A percentile compares a stretch with the other conserved stretches of the same genome.
Evolutionary conservation across 2,888 invertebrate genomes (phyloP).

Genomic region (Ennomos quercinarius): DNA sequence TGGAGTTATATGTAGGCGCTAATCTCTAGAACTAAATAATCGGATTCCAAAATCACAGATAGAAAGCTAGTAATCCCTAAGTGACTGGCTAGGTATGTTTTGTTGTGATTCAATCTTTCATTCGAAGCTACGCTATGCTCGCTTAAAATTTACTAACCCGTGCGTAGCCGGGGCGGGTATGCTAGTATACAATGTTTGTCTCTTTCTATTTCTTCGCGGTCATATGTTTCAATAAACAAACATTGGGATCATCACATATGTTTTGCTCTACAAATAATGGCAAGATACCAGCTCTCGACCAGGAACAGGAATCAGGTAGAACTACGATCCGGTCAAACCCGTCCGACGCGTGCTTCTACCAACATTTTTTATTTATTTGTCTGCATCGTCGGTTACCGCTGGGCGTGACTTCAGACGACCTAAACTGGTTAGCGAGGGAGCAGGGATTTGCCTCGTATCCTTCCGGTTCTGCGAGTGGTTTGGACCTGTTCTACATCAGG

Average conservation of each 20-base stretch:
- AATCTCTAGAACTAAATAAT: too few species aligned
- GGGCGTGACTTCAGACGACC: constrained; percentile 84
- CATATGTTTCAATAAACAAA: constrained; percentile 12
- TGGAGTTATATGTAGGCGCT: too few species aligned
- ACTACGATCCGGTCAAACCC: constrained; percentile 85
- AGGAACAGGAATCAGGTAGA: constrained; percentile 86
- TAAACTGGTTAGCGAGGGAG: constrained; percentile 85
- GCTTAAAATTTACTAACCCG: too few species aligned
- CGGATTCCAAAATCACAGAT: too few species aligned
- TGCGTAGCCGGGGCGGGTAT: too few species aligned
- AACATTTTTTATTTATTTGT: constrained; percentile 86
- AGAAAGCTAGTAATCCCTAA: too few species aligned
- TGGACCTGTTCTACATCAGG: constrained; percentile 84
- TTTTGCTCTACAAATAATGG: constrained; percentile 62
- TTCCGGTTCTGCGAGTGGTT: constrained; percentile 84
- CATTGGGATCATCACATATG: constrained; percentile 29
- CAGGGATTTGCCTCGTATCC: constrained; percentile 85
- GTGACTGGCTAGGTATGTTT: too few species aligned
- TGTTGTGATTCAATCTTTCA: too few species aligned
- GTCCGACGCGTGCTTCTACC: constrained; percentile 85
- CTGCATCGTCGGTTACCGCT: constrained; percentile 84
- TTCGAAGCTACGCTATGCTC: too few species aligned
- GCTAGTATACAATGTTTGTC: too few species aligned
- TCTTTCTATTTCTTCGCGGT: too few species aligned
- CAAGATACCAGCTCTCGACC: constrained; percentile 71